Evolutionary conservation across 2,888 invertebrate species (phyloP).

Genomic region (Ischnus inquisitorius): DNA sequence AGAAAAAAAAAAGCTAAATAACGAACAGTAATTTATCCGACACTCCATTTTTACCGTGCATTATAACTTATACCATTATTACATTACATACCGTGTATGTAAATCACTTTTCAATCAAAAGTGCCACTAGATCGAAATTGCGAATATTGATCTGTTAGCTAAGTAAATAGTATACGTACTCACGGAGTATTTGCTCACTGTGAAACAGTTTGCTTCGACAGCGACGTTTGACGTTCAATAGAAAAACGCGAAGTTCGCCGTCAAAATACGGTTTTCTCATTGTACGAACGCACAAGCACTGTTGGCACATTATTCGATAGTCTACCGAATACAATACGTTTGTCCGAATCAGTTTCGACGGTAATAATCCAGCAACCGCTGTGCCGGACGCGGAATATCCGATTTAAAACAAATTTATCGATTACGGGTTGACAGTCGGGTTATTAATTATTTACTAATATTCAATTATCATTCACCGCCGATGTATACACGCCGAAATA

Average conservation of each 20-base stretch:
- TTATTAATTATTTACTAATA: constrained; percentile 16
- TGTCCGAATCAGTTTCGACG: not conserved
- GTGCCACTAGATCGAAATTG: constrained; percentile 65
- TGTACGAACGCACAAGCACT: constrained; percentile 30
- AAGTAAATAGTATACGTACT: constrained; percentile 46
- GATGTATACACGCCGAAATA: not conserved
- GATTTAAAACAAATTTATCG: constrained; percentile 32
- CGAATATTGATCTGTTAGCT: constrained; percentile 59
- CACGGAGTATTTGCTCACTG: constrained; percentile 62
- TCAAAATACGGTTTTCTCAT: constrained; percentile 11
- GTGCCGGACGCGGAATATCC: not conserved
- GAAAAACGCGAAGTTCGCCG: constrained; percentile 4
- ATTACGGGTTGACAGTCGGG: constrained; percentile 10
- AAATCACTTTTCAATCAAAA: constrained; percentile 57
- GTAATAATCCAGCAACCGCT: not conserved
- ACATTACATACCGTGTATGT: constrained; percentile 60
- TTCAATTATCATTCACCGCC: not conserved
- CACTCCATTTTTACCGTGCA: constrained; percentile 37
- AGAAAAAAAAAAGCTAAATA: constrained; percentile 11
- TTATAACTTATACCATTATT: constrained; percentile 29
- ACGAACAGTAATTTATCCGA: constrained; percentile 8
- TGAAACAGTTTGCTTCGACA: constrained; percentile 60
- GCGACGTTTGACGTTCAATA: constrained; percentile 26
- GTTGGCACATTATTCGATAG: constrained; percentile 3
- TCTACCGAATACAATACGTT: constrained; percentile 7